Evolutionary conservation across 2,113 vertebrate species (phyloP), one percentile per base, ranked within the genome.

Genomic region (Campylorhamphus procurvoides): DNA sequence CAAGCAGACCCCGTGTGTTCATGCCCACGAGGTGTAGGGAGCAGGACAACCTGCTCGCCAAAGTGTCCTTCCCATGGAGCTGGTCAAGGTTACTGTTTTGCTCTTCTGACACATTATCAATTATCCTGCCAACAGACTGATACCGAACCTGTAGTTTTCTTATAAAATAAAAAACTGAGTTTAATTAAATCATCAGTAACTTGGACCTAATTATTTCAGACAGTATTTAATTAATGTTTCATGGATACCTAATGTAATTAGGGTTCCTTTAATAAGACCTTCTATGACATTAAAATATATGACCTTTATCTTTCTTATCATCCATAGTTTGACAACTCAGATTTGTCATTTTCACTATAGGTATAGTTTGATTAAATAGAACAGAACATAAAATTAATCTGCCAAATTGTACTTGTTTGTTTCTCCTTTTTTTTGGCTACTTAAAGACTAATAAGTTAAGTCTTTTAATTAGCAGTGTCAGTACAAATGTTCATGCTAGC

Each of bases 181-280:
- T 98, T 99, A 99, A 99, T 99, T 99, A 99, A 99, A 99, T 98
- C 98, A 98, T 98, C 98, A 98, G 98, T 99, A 99, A 99, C 99
- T 98, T 97, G 96, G 84, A 98, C 97, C 98, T 99, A 99, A 99
- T 99, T 99, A 99, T 98, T 98, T 99, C 98, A 97, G 98, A 98
- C 98, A 98, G 98, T 99, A 99, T 98, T 99, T 99, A 99, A 99
- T 99, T 99, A 99, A 99, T 99, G 99, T 98, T 99, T 99, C 98
- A 98, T 98, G 98, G 98, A 97, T 98, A 99, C 98, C 98, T 99
- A 98, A 98, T 99, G 98, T 99, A 99, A 99, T 99, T 99, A 99
- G 98, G 98, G 97, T 98, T 98, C 97, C 97, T 98, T 99, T 99
- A 99, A 99, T 98, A 98, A 99, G 98, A 99, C 99, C 98, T 99